Percentiles rank a stretch among this genome's conserved stretches.
Evolutionary conservation across 1,140 invertebrate genomes (phyloP).

Genomic region (Drosophila ohnishii): DNA sequence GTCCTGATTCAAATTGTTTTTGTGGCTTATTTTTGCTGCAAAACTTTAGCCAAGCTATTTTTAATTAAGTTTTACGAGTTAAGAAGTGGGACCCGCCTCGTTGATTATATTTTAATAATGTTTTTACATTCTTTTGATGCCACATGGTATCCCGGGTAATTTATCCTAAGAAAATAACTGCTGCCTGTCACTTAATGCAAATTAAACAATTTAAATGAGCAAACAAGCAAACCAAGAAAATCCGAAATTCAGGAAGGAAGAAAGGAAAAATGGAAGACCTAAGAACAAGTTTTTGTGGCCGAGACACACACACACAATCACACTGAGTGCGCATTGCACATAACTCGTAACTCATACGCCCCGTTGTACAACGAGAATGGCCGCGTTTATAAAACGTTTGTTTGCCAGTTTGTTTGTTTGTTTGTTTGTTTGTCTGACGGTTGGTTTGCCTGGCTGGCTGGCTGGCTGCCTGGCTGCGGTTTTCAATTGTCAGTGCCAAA

Average conservation of each 20-base stretch:
- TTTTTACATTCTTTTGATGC: conserved; percentile 20
- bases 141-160: conserved; percentile 9
- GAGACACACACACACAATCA: conserved; percentile 1
- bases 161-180: conserved; percentile 37
- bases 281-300: conserved; percentile 27
- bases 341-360: conserved; percentile 76
- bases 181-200: conserved; percentile 69
- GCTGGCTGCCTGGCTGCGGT: conserved; percentile 37
- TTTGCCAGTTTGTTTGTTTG: conserved; percentile 35
- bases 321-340: conserved; percentile 59
- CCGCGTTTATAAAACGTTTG: conserved; percentile 55
- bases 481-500: conserved; percentile 66
- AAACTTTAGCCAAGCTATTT: conserved; percentile 7
- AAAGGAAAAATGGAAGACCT: conserved; percentile 46
- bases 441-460: conserved; percentile 21
- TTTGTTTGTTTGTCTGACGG: conserved; percentile 8
- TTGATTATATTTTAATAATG: conserved; percentile 3
- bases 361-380: conserved; percentile 38
- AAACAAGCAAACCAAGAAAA: conserved; percentile 64
- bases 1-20: background rate
- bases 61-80: conserved; percentile 21
- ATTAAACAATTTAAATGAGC: conserved; percentile 78
- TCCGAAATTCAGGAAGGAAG: conserved; percentile 39
- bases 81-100: background rate
- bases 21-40: background rate